Base-by-base conservation (phyloP, 1,140 invertebrate genomes). In the Drosophila biarmipes region DNA sequence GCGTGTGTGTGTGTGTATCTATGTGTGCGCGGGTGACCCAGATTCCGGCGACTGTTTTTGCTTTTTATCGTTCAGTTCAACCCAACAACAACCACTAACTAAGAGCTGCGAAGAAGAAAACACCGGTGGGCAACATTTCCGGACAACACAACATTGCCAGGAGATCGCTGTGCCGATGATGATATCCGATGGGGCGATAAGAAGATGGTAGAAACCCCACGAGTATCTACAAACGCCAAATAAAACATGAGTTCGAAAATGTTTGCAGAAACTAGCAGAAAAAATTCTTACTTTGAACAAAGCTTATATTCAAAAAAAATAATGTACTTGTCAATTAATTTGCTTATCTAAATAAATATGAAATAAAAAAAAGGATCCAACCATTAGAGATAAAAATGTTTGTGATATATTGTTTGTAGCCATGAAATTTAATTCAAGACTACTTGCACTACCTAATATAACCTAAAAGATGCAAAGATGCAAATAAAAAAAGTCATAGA, bases 121-220 rank as follows among this genome's bases (percentile, higher is more conserved):
- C 15, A 21, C 21, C 43, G n/a, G 34, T 35, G n/a, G 29, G 31
- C 34, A 74, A 54, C 69, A 74, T 73, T 74, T 73, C 69, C 72
- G 68, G 68, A 54, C 51, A n/a, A 40, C 40, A 52, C 43, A 46
- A 51, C 29, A 27, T 43, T 55, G 37, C 24, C 37, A 15, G 48
- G 48, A 62, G 17, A 68, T 57, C 37, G 19, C 7, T 34, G 29
- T 12, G 4, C 2, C n/a, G 35, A 29, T 21, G 54, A 66, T 42
- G 17, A 34, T n/a, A n/a, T n/a, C 8, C 35, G 45, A 49, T 43
- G 51, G 19, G 24, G 14, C 43, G 45, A 49, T 43, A 63, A 27
- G 24, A 38, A 29, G 24, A 48, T 59, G 37, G 19, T 38, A 12
- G 45, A 46, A 1, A 4, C 7, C 1, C 1, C 3, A n/a, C 8